phyloP scores from a whole-genome alignment of 2,888 invertebrate genomes.

The Dolichomitus sp. region DNA sequence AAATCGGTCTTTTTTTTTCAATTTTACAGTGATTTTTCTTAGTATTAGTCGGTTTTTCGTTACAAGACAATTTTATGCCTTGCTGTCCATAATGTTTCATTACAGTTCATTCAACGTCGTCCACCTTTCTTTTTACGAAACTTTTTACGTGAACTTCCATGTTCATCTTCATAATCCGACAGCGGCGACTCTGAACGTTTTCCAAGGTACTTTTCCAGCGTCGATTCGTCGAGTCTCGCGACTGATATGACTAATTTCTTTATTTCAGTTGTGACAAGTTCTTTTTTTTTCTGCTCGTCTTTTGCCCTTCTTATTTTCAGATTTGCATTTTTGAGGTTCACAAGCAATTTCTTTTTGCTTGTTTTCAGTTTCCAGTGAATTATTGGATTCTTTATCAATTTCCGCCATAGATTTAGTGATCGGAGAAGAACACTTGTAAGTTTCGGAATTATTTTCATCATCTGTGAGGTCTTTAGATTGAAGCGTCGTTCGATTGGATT shows the following conservation, averaged over 20 bases:
- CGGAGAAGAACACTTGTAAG: too few relatives aligned
- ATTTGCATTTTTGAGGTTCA: too few relatives aligned
- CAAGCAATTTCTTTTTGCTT: too few relatives aligned
- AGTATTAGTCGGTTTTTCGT: not conserved
- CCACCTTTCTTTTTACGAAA: not conserved
- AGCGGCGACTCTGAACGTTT: slow-evolving; percentile 23
- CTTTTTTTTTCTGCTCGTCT: not conserved
- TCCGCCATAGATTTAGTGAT: not conserved
- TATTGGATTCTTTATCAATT: too few relatives aligned
- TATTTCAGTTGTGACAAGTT: slow-evolving; percentile 41
- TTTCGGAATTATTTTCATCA: too few relatives aligned
- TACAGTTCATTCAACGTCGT: not conserved
- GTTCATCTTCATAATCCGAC: not conserved
- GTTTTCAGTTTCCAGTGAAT: too few relatives aligned
- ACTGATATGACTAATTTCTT: slow-evolving; percentile 43
- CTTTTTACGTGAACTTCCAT: not conserved
- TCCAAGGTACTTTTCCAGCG: slow-evolving; percentile 37
- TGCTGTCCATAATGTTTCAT: too few relatives aligned
- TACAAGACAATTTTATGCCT: not conserved
- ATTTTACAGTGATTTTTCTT: too few relatives aligned
- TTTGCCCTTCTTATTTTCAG: too few relatives aligned
- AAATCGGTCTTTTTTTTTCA: not conserved
- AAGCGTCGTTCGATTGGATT: not conserved
- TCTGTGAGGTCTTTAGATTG: not conserved
- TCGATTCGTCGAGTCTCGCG: slow-evolving; percentile 40